These are phyloP conservation scores for Netelia melanura DNA, from an alignment of 2,888 invertebrate genomes.

Conservation along the genomic window DNA sequence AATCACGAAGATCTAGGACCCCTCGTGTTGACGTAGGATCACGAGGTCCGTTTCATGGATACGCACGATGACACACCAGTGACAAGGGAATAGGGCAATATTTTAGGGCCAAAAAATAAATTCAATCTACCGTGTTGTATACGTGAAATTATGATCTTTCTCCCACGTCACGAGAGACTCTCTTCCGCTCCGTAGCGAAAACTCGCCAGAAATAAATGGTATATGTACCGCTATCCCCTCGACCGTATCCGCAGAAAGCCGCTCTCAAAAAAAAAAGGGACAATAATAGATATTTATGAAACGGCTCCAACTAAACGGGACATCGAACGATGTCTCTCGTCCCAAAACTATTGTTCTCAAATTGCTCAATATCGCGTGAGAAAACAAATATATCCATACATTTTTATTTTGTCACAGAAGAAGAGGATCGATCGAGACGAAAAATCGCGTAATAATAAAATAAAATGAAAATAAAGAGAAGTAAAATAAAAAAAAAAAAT, in stretches of 20 bases:
- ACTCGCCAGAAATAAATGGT: constrained; percentile 49
- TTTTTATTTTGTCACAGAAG: constrained; percentile 65
- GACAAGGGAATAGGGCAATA: constrained; percentile 70
- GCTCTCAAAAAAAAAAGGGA: constrained; percentile 71
- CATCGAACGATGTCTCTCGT: constrained; percentile 64
- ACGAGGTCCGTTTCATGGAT: neutral
- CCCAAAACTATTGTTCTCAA: constrained; percentile 64
- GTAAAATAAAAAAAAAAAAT: constrained; percentile 28
- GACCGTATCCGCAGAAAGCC: neutral
- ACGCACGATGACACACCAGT: constrained; percentile 62
- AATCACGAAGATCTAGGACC: constrained; percentile 27
- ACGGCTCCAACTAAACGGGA: constrained; percentile 67
- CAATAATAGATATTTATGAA: constrained; percentile 80
- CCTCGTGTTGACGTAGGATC: constrained; percentile 59
- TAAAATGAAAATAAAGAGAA: constrained; percentile 56
- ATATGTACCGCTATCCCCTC: constrained; percentile 38
- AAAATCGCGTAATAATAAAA: constrained; percentile 68
- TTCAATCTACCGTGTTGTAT: constrained; percentile 58
- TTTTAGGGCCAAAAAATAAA: constrained; percentile 59
- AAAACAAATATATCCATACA: constrained; percentile 57
- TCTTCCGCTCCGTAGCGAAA: neutral
- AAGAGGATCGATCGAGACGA: constrained; percentile 6
- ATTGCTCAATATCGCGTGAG: constrained; percentile 78
- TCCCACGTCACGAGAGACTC: constrained; percentile 19
- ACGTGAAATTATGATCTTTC: constrained; percentile 73